A percentile compares a stretch with the other conserved stretches of the same genome.
These are phyloP conservation scores for Gambusia yucatana DNA, from an alignment of 2,797 vertebrate genomes.

Conservation along the genomic window DNA sequence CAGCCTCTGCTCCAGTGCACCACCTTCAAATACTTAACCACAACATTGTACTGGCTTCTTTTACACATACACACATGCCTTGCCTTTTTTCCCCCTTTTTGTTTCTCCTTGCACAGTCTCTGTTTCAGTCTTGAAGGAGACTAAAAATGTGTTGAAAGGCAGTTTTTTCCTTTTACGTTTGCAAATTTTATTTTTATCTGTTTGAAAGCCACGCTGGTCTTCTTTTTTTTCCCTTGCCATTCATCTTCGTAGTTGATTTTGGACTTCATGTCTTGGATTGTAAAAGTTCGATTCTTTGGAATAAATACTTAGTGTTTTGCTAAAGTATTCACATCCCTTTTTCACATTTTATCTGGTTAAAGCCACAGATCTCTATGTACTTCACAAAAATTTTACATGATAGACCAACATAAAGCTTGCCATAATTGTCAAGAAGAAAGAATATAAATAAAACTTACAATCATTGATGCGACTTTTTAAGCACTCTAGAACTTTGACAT, in stretches of 20 bases:
- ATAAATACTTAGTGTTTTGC: background rate
- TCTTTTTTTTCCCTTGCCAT: background rate
- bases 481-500: background rate
- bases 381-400: background rate
- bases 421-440: background rate
- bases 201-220: conserved; percentile 16
- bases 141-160: conserved; percentile 55
- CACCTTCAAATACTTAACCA: conserved; percentile 81
- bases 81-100: conserved; percentile 52
- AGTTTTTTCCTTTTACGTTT: conserved; percentile 45
- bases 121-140: conserved; percentile 57
- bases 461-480: background rate
- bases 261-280: background rate
- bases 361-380: background rate
- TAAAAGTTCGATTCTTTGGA: background rate
- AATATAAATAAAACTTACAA: background rate
- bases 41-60: conserved; percentile 70
- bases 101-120: conserved; percentile 31
- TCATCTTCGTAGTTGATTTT: conserved; percentile 14
- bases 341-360: background rate
- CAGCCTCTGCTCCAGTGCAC: conserved; percentile 76
- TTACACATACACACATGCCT: conserved; percentile 60
- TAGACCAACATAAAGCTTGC: background rate
- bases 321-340: background rate
- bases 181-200: conserved; percentile 39